These are phyloP conservation scores for Drosophila helvetica DNA, from an alignment of 2,888 invertebrate species.

Conservation along the genomic window DNA sequence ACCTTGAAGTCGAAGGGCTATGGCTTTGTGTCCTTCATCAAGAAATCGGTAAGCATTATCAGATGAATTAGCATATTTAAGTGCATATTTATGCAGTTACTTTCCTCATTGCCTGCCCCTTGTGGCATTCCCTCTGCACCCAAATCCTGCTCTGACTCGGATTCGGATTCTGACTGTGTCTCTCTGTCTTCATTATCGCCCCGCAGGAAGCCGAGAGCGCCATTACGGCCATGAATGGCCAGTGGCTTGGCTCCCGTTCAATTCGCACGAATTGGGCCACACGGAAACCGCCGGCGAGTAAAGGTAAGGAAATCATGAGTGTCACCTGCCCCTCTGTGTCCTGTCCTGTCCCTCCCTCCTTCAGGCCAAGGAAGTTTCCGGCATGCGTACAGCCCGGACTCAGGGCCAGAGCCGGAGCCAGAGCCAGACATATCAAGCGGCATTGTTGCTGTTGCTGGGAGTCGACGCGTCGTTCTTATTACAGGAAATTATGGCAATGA, in stretches of 20 bases:
- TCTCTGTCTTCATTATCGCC: conserved; percentile 68
- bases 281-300: conserved; percentile 97
- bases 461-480: conserved; percentile 69
- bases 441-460: conserved; percentile 28
- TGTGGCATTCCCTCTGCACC: conserved; percentile 11
- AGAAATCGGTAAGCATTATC: conserved; percentile 93
- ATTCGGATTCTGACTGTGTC: conserved; percentile 17
- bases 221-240: conserved; percentile 99
- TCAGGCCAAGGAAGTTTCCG: conserved; percentile 40
- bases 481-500: conserved; percentile 79
- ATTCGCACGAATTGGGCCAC: conserved; percentile 99
- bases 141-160: not conserved
- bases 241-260: conserved; percentile 98
- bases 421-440: not conserved
- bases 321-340: conserved; percentile 54
- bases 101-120: not conserved
- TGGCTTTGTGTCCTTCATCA: conserved; percentile 99
- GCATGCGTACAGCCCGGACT: conserved; percentile 38
- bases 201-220: conserved; percentile 98
- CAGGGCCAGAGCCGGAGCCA: not conserved
- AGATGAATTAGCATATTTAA: conserved; percentile 42
- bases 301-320: conserved; percentile 87
- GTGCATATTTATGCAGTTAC: conserved; percentile 48
- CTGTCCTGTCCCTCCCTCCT: conserved; percentile 1
- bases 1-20: conserved; percentile 99